Conservation (phyloP, 2,888 invertebrate species). For the Mesopsocus fuscifrons region DNA sequence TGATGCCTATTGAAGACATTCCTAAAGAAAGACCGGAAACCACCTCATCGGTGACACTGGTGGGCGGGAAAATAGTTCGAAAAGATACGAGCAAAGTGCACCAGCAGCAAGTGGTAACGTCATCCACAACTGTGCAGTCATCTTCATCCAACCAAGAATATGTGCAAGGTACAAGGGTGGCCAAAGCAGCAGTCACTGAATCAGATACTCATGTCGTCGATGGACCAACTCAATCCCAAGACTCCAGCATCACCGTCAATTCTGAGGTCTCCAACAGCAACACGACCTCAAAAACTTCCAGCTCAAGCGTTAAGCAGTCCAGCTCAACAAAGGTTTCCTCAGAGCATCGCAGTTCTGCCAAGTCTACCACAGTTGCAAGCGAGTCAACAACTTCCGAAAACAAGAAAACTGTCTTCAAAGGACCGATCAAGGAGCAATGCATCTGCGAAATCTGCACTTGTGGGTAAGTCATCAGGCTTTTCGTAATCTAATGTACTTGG, state of each 20-base stretch:
- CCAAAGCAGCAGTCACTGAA: neutral
- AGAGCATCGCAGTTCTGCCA: neutral
- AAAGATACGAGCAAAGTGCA: too few species aligned
- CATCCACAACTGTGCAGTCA: neutral
- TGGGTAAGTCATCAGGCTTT: slow-evolving; percentile 46
- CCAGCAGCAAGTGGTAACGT: neutral
- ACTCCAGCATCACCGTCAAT: neutral
- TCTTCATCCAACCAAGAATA: too few species aligned
- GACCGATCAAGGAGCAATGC: slow-evolving; percentile 47
- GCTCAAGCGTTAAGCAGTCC: neutral
- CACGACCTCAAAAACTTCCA: neutral
- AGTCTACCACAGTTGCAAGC: neutral
- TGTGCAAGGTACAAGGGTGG: too few species aligned
- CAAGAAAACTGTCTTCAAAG: neutral
- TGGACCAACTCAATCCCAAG: neutral
- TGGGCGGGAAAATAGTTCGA: neutral
- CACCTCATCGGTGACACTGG: neutral
- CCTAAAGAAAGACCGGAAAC: too few species aligned
- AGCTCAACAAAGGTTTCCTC: neutral
- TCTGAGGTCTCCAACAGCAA: neutral
- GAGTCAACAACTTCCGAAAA: neutral
- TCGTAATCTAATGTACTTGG: too few species aligned
- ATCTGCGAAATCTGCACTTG: slow-evolving; percentile 82
- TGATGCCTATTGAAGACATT: too few species aligned
- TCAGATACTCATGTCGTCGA: neutral